Base-by-base conservation (phyloP, 2,113 vertebrate species). In the Hemiprocne comata region DNA sequence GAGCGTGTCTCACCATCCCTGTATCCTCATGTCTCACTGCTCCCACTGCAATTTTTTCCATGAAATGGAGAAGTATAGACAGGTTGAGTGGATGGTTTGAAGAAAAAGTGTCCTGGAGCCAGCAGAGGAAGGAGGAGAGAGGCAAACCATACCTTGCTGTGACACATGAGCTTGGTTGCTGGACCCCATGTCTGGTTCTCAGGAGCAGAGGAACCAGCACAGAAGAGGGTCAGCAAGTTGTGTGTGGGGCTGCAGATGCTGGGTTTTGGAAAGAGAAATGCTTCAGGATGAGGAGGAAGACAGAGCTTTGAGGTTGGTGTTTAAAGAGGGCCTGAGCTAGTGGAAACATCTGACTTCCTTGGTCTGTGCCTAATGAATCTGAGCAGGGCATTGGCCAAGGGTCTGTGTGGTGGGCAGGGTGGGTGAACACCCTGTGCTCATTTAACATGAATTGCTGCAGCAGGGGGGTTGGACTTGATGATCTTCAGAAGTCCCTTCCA, bases 121-220 rank as follows among this genome's bases (percentile, higher is more conserved):
- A 28, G 20, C 3, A 11, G 25, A 3, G 26, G 33, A 19, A 71
- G 46, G 42, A 55, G 31, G 46, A 73, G 26, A 9, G 24, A 33
- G 10, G 6, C 11, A 15, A 42, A 14, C 5, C 6, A 14, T 13
- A 3, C 36, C 2, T 1, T 15, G 51, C 34, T 11, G 21, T 19
- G 48, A 28, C 7, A 4, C 36, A 18, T 26, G 26, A 21, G 46
- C 23, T 7, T 17, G 7, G 36, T 19, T 5, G 7, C 29, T n/a
- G 18, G 42, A 67, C 29, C 24, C 24, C 2, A 3, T 6, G 11
- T 40, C 10, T 6, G 17, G 34, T 48, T 33, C 42, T 17, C 1
- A 3, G n/a, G 40, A 38, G 33, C 0, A 2, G 26, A 28, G 23
- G n/a, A 29, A 16, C 24, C 7, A 5, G 31, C 6, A 5, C 15